phyloP scores from a whole-genome alignment of 2,113 vertebrate species.

The Megaceryle torquata region DNA sequence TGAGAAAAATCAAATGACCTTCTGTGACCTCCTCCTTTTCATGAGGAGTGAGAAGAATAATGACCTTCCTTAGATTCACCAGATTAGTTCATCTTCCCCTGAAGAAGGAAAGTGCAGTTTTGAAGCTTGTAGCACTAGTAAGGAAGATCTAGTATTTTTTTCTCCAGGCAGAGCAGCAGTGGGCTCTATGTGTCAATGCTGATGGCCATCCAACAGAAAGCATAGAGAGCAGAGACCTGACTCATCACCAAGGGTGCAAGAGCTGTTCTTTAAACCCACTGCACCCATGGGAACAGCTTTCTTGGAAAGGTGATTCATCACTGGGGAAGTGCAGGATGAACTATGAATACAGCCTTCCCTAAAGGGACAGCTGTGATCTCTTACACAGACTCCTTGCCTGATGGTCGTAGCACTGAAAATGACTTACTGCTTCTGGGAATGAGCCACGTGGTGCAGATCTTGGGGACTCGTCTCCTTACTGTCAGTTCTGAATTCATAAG shows the following conservation, averaged over 20 bases:
- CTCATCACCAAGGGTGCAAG: background rate
- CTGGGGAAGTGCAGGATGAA: background rate
- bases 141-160: background rate
- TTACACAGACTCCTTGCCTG: background rate
- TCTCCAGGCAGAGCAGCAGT: background rate
- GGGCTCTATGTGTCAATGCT: background rate
- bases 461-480: background rate
- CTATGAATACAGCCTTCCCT: background rate
- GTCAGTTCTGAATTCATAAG: background rate
- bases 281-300: background rate
- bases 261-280: background rate
- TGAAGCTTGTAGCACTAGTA: background rate
- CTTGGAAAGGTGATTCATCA: conserved; percentile 7
- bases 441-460: background rate
- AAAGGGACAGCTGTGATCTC: background rate
- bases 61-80: background rate
- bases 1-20: background rate
- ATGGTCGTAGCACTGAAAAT: background rate
- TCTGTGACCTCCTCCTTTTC: background rate
- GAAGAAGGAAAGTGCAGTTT: background rate
- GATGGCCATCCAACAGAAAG: background rate
- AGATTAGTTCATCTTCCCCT: background rate
- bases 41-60: background rate
- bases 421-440: background rate
- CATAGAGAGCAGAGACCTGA: background rate